Evolutionary conservation across 2,113 vertebrate genomes (phyloP), one percentile per base, ranked within the genome.

Genomic region (Redunca redunca): DNA sequence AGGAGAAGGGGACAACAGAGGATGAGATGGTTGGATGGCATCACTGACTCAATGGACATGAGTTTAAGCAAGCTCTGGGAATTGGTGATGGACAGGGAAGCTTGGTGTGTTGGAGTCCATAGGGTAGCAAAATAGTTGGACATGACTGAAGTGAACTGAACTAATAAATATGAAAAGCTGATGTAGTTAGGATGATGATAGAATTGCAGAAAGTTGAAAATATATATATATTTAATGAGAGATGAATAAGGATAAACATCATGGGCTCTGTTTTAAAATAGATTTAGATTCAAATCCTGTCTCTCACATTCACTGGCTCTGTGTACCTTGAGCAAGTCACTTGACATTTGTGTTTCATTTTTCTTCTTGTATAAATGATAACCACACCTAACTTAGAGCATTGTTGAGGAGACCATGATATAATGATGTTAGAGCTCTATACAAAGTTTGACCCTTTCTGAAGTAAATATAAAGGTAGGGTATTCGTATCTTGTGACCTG

Each of bases 81-180:
- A 36, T 74, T 74, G 67, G 19, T 74, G 17, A 40, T 25, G 67
- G 67, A 40, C n/a, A 40, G n/a, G 36, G 67, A 74, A 13, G 67
- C 19, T 36, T 25, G 5, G 21, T 0, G 0, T 74, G n/a, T 25
- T 25, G 67, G 10, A 23, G 67, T 23, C 11, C 36, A 6, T 74
- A 23, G 10, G 10, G 67, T 74, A 0, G 0, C 36, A 25, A 74
- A 71, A 71, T 23, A 71, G 67, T 25, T 0, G 0, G 10, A 74
- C 36, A 23, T 74, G 36, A 74, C 67, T 74, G 19, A 71, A 71
- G 19, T 64, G 30, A n/a, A 64, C 62, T 74, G 36, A 74, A 25
- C 67, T 74, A 74, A 74, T 25, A 74, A 40, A 25, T 74, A 40
- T 52, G 30, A 82, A 91, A 60, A 91, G 3, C 6, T 64, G n/a